Evolutionary conservation across 2,888 invertebrate species (phyloP).

Genomic region (Linyphia triangularis): DNA sequence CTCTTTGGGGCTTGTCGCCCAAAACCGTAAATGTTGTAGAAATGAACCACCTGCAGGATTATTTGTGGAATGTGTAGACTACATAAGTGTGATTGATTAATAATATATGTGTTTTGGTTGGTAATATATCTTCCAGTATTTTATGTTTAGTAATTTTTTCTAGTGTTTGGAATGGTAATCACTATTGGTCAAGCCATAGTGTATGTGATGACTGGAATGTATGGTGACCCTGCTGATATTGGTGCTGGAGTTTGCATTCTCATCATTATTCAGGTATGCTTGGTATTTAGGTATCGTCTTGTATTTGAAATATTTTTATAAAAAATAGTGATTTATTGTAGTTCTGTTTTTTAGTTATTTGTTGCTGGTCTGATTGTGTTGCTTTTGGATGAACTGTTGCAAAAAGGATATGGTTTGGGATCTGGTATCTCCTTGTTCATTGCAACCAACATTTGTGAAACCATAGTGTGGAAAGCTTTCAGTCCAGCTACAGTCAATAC

Average conservation of each 20-base stretch:
- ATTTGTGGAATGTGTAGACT: too few species aligned
- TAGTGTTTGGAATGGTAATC: slow-evolving; percentile 99
- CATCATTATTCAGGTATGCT: slow-evolving; percentile 93
- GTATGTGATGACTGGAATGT: slow-evolving; percentile 99
- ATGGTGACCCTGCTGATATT: slow-evolving; percentile 97
- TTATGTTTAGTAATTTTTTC: too few species aligned
- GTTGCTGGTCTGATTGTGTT: slow-evolving; percentile 99
- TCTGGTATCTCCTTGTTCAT: slow-evolving; percentile 99
- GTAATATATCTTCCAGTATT: too few species aligned
- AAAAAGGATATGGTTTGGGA: slow-evolving; percentile 97
- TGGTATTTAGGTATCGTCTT: too few species aligned
- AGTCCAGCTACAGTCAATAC: slow-evolving; percentile 98
- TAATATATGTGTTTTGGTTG: too few species aligned
- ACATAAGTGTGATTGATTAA: too few species aligned
- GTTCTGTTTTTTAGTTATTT: slow-evolving; percentile 84
- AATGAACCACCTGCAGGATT: too few species aligned
- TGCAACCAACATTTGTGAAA: slow-evolving; percentile 99
- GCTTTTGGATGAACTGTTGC: slow-evolving; percentile 96
- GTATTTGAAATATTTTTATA: not conserved
- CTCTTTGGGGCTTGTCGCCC: too few species aligned
- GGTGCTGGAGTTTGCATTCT: slow-evolving; percentile 99
- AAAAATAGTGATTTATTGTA: not conserved
- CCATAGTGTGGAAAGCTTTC: slow-evolving; percentile 99
- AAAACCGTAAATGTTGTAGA: too few species aligned
- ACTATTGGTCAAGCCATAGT: slow-evolving; percentile 99